Evolutionary conservation across 2,888 invertebrate genomes (phyloP).

Genomic region (Meteorus cinctellus): DNA sequence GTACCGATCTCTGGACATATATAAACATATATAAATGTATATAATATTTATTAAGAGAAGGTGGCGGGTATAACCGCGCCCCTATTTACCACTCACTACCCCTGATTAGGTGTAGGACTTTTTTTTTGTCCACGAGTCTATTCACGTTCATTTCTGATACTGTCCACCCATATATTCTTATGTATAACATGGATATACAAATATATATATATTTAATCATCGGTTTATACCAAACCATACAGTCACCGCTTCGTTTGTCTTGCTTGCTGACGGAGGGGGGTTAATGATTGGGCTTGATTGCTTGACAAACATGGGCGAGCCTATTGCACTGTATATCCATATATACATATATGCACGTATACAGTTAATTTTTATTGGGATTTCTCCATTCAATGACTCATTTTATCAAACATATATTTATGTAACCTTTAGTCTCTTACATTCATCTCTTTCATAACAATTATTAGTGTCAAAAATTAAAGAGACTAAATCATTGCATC

Average conservation of each 20-base stretch:
- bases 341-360: not conserved
- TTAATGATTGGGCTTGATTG: conserved; percentile 73
- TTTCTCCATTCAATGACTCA: conserved; percentile 33
- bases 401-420: conserved; percentile 14
- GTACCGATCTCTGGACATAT: not conserved
- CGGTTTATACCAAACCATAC: conserved; percentile 38
- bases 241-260: not conserved
- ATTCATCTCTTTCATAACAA: conserved; percentile 12
- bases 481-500: not conserved
- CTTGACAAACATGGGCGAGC: conserved; percentile 72
- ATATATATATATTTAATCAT: conserved; percentile 5
- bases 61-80: conserved; percentile 65
- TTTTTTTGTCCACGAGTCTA: conserved; percentile 70
- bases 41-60: not conserved
- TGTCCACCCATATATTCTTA: not conserved
- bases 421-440: not conserved
- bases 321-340: conserved; percentile 47
- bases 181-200: no score
- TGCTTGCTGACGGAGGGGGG: conserved; percentile 57
- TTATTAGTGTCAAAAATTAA: not conserved
- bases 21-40: not conserved
- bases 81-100: conserved; percentile 74
- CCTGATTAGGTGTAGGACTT: conserved; percentile 68
- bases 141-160: conserved; percentile 35
- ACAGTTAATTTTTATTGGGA: conserved; percentile 29